Evolutionary conservation across 2,797 vertebrate species (phyloP).

Genomic region (Geotrypetes seraphini): DNA sequence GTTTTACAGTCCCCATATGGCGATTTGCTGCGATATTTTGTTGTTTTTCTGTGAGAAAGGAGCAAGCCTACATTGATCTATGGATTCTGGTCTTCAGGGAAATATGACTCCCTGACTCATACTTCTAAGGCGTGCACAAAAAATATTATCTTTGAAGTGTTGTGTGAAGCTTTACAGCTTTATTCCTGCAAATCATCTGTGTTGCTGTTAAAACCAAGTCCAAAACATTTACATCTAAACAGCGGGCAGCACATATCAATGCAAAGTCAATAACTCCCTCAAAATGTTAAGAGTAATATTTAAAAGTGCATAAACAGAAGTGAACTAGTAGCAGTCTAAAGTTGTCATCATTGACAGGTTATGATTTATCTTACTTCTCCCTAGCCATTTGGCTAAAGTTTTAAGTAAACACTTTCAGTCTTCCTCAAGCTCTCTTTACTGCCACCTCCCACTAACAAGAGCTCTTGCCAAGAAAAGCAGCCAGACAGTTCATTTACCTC

Average conservation of each 20-base stretch:
- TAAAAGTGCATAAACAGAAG: slow-evolving; percentile 58
- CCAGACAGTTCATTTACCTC: slow-evolving; percentile 72
- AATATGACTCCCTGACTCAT: slow-evolving; percentile 30
- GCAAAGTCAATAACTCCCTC: slow-evolving; percentile 34
- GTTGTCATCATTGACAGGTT: slow-evolving; percentile 67
- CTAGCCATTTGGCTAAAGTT: slow-evolving; percentile 68
- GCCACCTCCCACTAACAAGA: slow-evolving; percentile 70
- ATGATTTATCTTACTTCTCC: slow-evolving; percentile 67
- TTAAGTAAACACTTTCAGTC: slow-evolving; percentile 72
- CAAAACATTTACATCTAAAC: slow-evolving; percentile 42
- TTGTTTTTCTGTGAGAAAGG: slow-evolving; percentile 26
- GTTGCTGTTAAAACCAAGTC: slow-evolving; percentile 23
- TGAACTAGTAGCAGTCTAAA: slow-evolving; percentile 70
- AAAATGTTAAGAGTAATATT: slow-evolving; percentile 42
- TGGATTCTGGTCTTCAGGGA: slow-evolving; percentile 31
- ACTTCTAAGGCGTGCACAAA: slow-evolving; percentile 27
- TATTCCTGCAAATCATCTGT: slow-evolving; percentile 28
- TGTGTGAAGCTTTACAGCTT: slow-evolving; percentile 33
- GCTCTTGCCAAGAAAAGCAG: slow-evolving; percentile 65
- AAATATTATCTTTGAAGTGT: slow-evolving; percentile 41
- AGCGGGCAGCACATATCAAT: slow-evolving; percentile 45
- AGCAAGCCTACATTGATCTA: slow-evolving; percentile 29
- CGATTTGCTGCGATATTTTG: slow-evolving; percentile 11
- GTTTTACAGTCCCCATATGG: slow-evolving; percentile 14
- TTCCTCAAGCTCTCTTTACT: slow-evolving; percentile 64